Evolutionary conservation across 2,113 vertebrate genomes (phyloP).

Genomic region (Neoarius graeffei): DNA sequence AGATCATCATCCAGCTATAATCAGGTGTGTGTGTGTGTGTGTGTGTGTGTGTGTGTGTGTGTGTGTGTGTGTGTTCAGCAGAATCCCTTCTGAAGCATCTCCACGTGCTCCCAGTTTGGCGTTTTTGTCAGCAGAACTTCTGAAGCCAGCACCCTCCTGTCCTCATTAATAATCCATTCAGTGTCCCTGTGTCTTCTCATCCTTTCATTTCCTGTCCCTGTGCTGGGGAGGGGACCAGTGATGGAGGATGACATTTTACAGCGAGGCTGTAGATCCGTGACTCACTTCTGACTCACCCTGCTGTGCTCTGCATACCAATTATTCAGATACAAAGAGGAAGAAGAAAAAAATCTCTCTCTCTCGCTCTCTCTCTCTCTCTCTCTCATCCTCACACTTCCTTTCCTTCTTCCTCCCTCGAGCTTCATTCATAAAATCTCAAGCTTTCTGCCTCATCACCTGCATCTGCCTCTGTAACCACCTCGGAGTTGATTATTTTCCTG

Average conservation of each 20-base stretch:
- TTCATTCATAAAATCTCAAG: constrained; percentile 32
- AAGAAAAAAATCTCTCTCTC: constrained; percentile 20
- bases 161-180: constrained; percentile 39
- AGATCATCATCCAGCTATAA: background rate
- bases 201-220: constrained; percentile 49
- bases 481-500: background rate
- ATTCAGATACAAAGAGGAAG: background rate
- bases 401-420: background rate
- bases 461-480: background rate
- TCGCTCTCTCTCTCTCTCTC: background rate
- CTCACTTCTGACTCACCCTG: constrained; percentile 54
- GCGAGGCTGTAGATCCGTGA: constrained; percentile 47
- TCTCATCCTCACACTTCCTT: background rate
- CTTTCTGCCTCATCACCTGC: background rate
- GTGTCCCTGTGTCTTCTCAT: background rate
- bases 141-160: background rate
- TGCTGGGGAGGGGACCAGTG: constrained; percentile 26
- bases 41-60: no score
- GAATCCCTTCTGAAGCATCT: background rate
- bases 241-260: constrained; percentile 52
- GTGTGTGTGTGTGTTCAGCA: background rate
- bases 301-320: constrained; percentile 37
- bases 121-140: background rate
- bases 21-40: background rate
- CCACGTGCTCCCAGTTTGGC: no score